Conservation (phyloP, 2,888 invertebrate species). For the Patella pellucida region DNA sequence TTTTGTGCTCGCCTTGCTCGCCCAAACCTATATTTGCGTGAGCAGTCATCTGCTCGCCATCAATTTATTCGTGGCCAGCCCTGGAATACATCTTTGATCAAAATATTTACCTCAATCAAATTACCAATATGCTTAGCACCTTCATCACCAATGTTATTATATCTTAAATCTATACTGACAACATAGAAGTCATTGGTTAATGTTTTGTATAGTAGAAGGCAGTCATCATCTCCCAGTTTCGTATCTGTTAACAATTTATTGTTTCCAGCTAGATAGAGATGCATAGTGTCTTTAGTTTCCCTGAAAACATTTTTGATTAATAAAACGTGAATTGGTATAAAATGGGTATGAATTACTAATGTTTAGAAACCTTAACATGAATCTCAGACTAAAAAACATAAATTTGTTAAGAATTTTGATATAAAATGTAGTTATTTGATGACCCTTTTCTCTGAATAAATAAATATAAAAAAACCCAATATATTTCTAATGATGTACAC, state of each 20-base stretch:
- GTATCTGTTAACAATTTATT: conserved; percentile 55
- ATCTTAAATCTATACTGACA: conserved; percentile 64
- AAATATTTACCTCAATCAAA: conserved; percentile 52
- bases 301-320: conserved; percentile 29
- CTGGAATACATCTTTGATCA: neutral
- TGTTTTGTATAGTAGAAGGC: conserved; percentile 50
- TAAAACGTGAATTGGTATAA: conserved; percentile 1
- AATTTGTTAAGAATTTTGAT: too few relatives aligned
- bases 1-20: too few relatives aligned
- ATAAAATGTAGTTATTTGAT: too few relatives aligned
- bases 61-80: too few relatives aligned
- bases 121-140: conserved; percentile 60
- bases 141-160: conserved; percentile 66
- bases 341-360: too few relatives aligned
- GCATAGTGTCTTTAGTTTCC: conserved; percentile 50
- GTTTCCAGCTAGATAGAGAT: conserved; percentile 58
- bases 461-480: too few relatives aligned
- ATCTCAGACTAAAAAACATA: too few relatives aligned
- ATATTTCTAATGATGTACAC: too few relatives aligned
- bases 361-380: too few relatives aligned
- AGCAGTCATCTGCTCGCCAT: too few relatives aligned
- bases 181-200: conserved; percentile 59
- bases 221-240: conserved; percentile 57
- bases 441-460: too few relatives aligned
- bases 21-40: too few relatives aligned